A percentile compares a stretch with the other conserved stretches of the same genome.
Evolutionary conservation across 2,113 vertebrate genomes (phyloP).

Genomic region (Xiphias gladius): DNA sequence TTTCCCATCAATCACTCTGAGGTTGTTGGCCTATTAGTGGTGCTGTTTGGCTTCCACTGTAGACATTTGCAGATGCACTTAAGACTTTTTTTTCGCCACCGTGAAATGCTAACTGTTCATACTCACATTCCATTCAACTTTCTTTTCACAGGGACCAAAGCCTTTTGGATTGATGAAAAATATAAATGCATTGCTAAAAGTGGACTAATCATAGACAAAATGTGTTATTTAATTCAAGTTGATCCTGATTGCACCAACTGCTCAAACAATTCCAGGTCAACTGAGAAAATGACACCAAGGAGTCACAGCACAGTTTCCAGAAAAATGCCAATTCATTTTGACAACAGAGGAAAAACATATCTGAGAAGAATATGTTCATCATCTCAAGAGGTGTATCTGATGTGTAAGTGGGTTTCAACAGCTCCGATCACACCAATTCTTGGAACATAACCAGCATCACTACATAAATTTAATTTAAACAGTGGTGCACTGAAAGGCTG

Average conservation of each 20-base stretch:
- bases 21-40: constrained; percentile 56
- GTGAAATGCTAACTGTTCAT: constrained; percentile 22
- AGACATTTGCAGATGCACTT: constrained; percentile 53
- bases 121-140: not conserved
- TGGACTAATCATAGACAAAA: not conserved
- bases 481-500: not conserved
- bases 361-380: not conserved
- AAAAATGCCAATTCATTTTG: not conserved
- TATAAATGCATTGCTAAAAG: not conserved
- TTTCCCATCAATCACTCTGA: constrained; percentile 64
- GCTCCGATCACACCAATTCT: not conserved
- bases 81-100: constrained; percentile 15
- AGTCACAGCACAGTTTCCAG: not conserved
- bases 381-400: not conserved
- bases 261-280: not conserved
- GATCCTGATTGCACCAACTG: not conserved
- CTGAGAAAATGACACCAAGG: too few species aligned
- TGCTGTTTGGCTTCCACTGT: constrained; percentile 29
- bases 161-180: constrained; percentile 8
- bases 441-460: not conserved
- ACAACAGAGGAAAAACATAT: not conserved
- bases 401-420: not conserved
- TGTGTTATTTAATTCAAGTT: constrained; percentile 4
- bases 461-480: not conserved
- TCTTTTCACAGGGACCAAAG: not conserved